phyloP scores from a whole-genome alignment of 2,113 vertebrate species.

The Oncorhynchus keta region DNA sequence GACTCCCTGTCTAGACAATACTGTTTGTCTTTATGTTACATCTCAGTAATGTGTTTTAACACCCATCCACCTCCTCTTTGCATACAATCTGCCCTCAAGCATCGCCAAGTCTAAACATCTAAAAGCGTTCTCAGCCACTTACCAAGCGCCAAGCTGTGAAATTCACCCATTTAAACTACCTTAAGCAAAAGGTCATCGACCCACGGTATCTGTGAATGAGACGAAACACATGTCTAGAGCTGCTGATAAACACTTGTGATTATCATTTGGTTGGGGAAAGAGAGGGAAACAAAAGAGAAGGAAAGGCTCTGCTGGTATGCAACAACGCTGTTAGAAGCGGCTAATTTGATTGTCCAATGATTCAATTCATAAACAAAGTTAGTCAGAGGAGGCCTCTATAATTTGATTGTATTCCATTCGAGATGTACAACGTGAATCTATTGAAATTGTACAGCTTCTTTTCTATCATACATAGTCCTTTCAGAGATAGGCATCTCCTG shows the following conservation, averaged over 20 bases:
- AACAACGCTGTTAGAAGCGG: neutral
- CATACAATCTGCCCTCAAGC: neutral
- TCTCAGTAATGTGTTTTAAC: constrained; percentile 19
- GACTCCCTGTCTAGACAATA: too few species aligned
- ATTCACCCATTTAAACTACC: constrained; percentile 13
- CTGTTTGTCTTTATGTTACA: neutral
- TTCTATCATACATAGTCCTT: too few species aligned
- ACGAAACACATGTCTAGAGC: constrained; percentile 31
- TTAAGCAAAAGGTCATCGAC: constrained; percentile 30
- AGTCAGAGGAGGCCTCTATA: too few species aligned
- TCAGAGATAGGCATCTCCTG: too few species aligned
- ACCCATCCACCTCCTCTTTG: neutral
- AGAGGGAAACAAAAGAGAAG: constrained; percentile 1
- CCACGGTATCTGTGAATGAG: constrained; percentile 17
- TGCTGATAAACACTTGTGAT: constrained; percentile 33
- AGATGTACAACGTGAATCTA: too few species aligned
- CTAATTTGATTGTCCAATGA: neutral
- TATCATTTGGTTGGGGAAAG: constrained; percentile 21
- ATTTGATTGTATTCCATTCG: too few species aligned
- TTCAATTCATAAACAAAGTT: too few species aligned
- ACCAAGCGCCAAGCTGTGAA: constrained; percentile 26
- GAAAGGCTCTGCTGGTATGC: constrained; percentile 1
- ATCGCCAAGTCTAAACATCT: constrained; percentile 16
- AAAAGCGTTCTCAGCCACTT: constrained; percentile 28
- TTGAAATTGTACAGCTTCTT: too few species aligned